A percentile compares a stretch with the other conserved stretches of the same genome.
These are phyloP conservation scores for Myotis brandtii DNA, from an alignment of 2,113 vertebrate species.

Conservation along the genomic window DNA sequence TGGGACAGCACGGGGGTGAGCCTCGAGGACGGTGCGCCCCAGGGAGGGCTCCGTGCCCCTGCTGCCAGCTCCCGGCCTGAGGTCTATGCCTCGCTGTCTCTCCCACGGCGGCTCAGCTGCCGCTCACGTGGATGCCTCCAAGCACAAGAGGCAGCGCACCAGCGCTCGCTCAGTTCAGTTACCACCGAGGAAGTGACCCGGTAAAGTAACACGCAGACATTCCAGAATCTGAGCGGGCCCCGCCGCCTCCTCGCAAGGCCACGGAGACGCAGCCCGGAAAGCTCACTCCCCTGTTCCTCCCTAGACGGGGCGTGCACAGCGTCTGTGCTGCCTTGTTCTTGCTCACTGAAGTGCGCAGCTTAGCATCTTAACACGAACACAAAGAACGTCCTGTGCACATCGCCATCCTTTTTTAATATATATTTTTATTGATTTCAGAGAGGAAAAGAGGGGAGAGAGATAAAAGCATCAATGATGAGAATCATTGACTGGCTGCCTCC, in stretches of 20 bases:
- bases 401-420: no score
- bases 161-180: not conserved
- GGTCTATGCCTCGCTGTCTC: not conserved
- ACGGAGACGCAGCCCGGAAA: not conserved
- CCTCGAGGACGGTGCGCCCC: not conserved
- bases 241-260: not conserved
- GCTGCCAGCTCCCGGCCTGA: not conserved
- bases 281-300: not conserved
- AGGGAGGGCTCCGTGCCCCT: not conserved
- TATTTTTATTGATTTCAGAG: no score
- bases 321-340: constrained; percentile 19
- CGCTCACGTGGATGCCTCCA: not conserved
- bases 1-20: not conserved
- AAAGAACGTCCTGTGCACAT: not conserved
- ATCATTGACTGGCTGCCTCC: no score
- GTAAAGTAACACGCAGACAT: not conserved
- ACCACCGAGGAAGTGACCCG: not conserved
- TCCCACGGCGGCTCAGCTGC: not conserved
- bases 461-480: no score
- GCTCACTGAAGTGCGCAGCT: constrained; percentile 39
- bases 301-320: not conserved
- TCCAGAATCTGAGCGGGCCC: not conserved
- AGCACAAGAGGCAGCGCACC: not conserved
- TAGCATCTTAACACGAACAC: not conserved
- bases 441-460: no score